Percentiles rank a stretch among this genome's conserved stretches.
Evolutionary conservation across 2,888 invertebrate genomes (phyloP).

Genomic region (Apodemia zela): DNA sequence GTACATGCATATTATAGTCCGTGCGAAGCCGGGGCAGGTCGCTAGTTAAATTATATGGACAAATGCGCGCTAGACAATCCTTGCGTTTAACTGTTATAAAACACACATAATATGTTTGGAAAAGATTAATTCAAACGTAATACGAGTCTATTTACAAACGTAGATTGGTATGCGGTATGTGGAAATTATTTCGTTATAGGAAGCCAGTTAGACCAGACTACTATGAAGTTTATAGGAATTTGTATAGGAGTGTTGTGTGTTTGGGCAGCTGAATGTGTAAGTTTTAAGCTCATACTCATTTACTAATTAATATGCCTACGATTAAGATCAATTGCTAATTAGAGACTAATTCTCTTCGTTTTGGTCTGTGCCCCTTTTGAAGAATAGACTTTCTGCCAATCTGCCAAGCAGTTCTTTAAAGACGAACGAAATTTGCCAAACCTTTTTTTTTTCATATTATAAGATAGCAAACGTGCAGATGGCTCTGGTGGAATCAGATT

Average conservation of each 20-base stretch:
- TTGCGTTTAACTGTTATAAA: not conserved
- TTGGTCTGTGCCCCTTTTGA: too few relatives aligned
- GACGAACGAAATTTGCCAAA: too few relatives aligned
- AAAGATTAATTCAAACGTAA: not conserved
- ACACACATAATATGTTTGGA: not conserved
- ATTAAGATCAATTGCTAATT: too few relatives aligned
- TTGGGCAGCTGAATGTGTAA: constrained; percentile 45
- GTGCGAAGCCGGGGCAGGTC: too few relatives aligned
- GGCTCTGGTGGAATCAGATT: too few relatives aligned
- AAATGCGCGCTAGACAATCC: not conserved
- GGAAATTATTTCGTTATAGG: constrained; percentile 37
- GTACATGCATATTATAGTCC: too few relatives aligned
- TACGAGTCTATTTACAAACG: constrained; percentile 5
- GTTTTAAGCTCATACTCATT: constrained; percentile 22
- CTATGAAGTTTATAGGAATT: constrained; percentile 47
- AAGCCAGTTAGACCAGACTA: constrained; percentile 36
- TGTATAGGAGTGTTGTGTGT: constrained; percentile 31
- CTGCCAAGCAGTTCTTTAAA: too few relatives aligned
- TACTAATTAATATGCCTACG: not conserved
- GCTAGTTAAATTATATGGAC: not conserved
- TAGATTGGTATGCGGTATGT: constrained; percentile 17
- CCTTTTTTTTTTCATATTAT: too few relatives aligned
- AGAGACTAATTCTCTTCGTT: too few relatives aligned
- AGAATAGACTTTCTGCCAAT: too few relatives aligned
- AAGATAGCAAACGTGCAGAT: too few relatives aligned